Evolutionary conservation across 2,888 invertebrate species (phyloP), one percentile per base, ranked within the genome.

Genomic region (Cephus sareptanus): DNA sequence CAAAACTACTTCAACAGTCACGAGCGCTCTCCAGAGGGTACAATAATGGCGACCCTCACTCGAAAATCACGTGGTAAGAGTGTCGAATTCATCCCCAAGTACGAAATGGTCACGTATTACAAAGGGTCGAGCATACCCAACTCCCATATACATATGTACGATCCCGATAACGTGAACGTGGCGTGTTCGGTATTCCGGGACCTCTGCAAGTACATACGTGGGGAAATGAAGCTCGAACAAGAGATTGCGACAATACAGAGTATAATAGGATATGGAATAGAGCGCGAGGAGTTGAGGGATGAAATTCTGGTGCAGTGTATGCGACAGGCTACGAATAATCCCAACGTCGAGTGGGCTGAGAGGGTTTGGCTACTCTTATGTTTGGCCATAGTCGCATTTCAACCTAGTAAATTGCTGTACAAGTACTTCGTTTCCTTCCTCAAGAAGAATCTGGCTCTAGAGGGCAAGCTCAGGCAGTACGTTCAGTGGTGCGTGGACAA

Each of bases 401-500:
- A 97, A 89, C 98, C 98, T 0, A 95, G 96, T 84, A 97, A 97
- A 91, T 93, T 96, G 0, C 93, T 97, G 12, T 94, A 95, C 88
- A 96, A 96, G 88, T 97, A 97, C 92, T 95, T 96, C 85, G 93
- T 96, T 40, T 95, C 95, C 30, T 96, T 96, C 89, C 92, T 97
- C 75, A 94, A 94, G 86, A 95, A 95, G 89, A 95, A 94, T 89
- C 89, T 95, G 34, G 92, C 93, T n/a, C 92, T 94, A 76, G 95
- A 95, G 75, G 95, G 95, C 9, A 94, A 95, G 87, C 92, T 96
- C 34, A 93, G 95, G 11, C 97, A 98, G 91, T 98, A 97, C 89
- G 97, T 98, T 13, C 97, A 97, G 91, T 98, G 98, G 97, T 98
- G 98, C 90, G 93, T 98, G 77, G 98, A 98, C 89, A 98, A 98